These are phyloP conservation scores for Accipiter cooperii DNA, from an alignment of 2,113 vertebrate genomes.

Conservation along the genomic window DNA sequence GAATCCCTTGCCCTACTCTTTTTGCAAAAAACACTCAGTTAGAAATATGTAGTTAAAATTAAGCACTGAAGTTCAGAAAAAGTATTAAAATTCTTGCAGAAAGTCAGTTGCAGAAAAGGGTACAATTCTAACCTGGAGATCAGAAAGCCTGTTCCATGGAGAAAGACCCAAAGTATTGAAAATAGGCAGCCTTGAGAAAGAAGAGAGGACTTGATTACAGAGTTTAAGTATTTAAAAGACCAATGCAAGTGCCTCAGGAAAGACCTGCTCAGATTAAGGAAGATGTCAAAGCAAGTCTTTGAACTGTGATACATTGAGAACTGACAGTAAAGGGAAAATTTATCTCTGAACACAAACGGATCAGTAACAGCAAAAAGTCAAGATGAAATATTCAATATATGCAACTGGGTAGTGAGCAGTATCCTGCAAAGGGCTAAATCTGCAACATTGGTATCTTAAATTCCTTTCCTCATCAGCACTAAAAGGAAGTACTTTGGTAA, in stretches of 20 bases:
- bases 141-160: background rate
- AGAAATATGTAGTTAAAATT: background rate
- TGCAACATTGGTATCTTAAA: background rate
- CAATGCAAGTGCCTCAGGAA: background rate
- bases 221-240: background rate
- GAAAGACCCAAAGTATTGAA: background rate
- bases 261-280: background rate
- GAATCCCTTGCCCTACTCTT: background rate
- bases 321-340: background rate
- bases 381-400: background rate
- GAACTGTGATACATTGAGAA: background rate
- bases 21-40: background rate
- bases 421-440: background rate
- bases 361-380: background rate
- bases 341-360: background rate
- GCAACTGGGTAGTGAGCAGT: background rate
- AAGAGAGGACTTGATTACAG: background rate
- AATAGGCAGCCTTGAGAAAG: background rate
- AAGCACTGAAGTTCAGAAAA: background rate
- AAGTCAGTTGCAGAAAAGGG: background rate
- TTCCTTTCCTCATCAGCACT: background rate
- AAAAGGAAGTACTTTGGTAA: background rate
- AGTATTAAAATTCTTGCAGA: background rate
- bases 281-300: background rate
- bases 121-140: background rate